Percentiles rank a stretch among this genome's conserved stretches.
phyloP scores from a whole-genome alignment of 2,797 vertebrate genomes.

The Cuculus canorus region DNA sequence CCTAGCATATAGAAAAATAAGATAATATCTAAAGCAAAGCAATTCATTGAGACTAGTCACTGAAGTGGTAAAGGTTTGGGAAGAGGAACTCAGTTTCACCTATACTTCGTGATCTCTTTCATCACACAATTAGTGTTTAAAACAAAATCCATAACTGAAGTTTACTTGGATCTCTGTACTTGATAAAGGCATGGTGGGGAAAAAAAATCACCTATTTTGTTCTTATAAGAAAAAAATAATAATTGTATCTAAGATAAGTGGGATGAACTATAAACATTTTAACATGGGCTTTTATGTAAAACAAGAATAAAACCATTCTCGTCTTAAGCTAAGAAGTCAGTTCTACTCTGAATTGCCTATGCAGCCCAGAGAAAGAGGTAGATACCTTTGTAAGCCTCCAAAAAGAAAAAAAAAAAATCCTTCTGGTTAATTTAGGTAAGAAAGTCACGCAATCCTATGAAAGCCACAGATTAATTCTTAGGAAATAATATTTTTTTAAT shows the following conservation, averaged over 20 bases:
- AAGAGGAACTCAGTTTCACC: not conserved
- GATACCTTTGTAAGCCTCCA: not conserved
- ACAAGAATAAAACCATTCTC: not conserved
- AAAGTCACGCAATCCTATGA: not conserved
- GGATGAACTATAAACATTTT: not conserved
- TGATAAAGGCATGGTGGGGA: not conserved
- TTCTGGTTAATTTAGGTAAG: not conserved
- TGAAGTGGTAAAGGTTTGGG: not conserved
- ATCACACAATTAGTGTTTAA: rapidly evolving
- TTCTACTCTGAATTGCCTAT: not conserved
- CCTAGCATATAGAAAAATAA: not conserved
- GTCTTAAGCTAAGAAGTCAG: not conserved
- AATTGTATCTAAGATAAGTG: not conserved
- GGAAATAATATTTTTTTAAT: not conserved
- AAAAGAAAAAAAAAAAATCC: not conserved
- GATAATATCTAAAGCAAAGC: not conserved
- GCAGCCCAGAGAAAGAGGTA: not conserved
- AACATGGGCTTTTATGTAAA: not conserved
- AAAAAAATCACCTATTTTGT: not conserved
- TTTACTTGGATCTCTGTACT: not conserved
- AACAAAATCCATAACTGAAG: not conserved
- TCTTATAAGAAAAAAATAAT: not conserved
- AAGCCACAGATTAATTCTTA: not conserved
- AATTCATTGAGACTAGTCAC: not conserved
- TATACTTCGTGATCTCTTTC: not conserved